A percentile compares a stretch with the other conserved stretches of the same genome.
Evolutionary conservation across 2,113 vertebrate genomes (phyloP).

Genomic region (Romanogobio albipinnatus): DNA sequence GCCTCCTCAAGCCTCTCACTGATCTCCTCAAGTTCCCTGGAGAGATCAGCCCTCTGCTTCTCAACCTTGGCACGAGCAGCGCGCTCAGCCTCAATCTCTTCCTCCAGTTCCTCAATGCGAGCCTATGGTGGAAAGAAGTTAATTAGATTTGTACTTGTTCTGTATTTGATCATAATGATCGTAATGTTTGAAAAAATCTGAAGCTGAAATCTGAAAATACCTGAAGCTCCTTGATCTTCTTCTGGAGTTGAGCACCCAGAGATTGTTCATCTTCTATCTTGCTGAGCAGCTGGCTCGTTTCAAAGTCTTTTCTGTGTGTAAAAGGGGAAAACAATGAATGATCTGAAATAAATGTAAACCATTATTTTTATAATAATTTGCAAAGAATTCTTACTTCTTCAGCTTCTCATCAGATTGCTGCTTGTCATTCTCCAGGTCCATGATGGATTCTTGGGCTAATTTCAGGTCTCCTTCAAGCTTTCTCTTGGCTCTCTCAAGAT

Average conservation of each 20-base stretch:
- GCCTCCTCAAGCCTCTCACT: slow-evolving; percentile 72
- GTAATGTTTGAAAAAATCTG: background rate
- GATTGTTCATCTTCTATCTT: slow-evolving; percentile 63
- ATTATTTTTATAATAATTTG: background rate
- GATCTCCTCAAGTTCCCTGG: slow-evolving; percentile 73
- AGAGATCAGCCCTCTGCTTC: slow-evolving; percentile 67
- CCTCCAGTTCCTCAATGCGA: slow-evolving; percentile 55
- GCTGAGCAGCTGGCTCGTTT: slow-evolving; percentile 57
- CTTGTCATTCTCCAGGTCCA: slow-evolving; percentile 69
- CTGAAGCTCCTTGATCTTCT: slow-evolving; percentile 63
- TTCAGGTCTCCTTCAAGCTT: slow-evolving; percentile 74
- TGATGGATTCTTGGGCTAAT: slow-evolving; percentile 68
- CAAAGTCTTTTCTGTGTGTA: slow-evolving; percentile 59
- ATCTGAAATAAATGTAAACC: background rate
- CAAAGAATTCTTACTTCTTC: slow-evolving; percentile 53
- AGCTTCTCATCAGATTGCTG: slow-evolving; percentile 67
- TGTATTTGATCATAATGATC: no score
- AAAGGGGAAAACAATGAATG: background rate
- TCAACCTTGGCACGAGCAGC: slow-evolving; percentile 62
- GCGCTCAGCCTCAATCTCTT: slow-evolving; percentile 67
- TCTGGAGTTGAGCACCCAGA: slow-evolving; percentile 57
- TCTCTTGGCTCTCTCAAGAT: slow-evolving; percentile 68
- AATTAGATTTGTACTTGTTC: no score
- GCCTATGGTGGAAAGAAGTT: slow-evolving; percentile 24
- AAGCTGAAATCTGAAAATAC: slow-evolving; percentile 10